Base-by-base conservation (phyloP, 2,797 vertebrate species). In the Enteromius radiatus region DNA sequence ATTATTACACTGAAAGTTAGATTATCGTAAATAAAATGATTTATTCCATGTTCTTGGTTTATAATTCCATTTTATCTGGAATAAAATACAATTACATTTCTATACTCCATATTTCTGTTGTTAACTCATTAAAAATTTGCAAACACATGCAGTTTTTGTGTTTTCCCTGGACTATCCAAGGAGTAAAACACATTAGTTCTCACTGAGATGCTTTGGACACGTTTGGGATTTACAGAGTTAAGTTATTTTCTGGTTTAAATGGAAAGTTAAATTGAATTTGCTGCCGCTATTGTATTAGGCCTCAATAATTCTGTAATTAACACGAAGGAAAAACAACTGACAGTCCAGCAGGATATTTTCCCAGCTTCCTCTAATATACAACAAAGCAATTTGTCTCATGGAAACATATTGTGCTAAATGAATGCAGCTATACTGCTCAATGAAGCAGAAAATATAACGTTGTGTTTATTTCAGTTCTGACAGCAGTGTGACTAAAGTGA, bases 301-400 rank as follows among this genome's bases (percentile, higher is more conserved):
- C 49, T 74, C 69, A 52, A 33, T 54, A 54, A 9, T n/a, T 54
- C 71, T 33, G 45, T 73, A 52, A 54, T 74, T 38, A 74, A 54
- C 26, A 74, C 33, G 47, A 54, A 36, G 70, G 47, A 54, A 74
- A 54, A 23, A 38, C 28, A 14, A 52, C 47, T 14, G 11, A 33
- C 19, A 73, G 47, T 54, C 31, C 49, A 54, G 21, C 21, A 74
- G 71, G 31, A 23, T n/a, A 74, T 54, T 54, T 36, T 74, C 70
- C 28, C 47, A 52, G 28, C 70, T 33, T 73, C 47, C 70, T 54
- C 31, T 54, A 74, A 36, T 54, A 54, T 36, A 54, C 31, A 70
- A 70, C 41, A 36, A 19, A 49, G 28, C 54, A 11, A 38, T 54
- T 75, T 23, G 21, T 56, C 49, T 56, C 49, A 56, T 17, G 71